Evolutionary conservation across 2,797 vertebrate genomes (phyloP), one percentile per base, ranked within the genome.

Genomic region (Glossophaga mutica): DNA sequence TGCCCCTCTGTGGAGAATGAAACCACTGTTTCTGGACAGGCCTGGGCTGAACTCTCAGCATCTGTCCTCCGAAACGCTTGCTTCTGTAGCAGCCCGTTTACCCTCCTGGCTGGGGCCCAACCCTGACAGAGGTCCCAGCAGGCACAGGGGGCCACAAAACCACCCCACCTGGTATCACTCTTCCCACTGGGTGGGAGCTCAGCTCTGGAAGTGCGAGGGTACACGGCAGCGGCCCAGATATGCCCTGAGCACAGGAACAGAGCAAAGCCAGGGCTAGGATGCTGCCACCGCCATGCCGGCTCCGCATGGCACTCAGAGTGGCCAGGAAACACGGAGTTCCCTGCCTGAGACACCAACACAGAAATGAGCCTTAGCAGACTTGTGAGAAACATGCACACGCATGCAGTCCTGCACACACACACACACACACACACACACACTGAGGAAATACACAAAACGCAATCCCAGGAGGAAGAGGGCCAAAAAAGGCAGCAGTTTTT

Each of bases 1-100:
- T 87, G 94, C 81, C 83, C 83, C 67, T 46, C 50, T 11, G 12
- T 19, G 37, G 68, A 96, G 86, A 96, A 97, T 95, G 85, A 87
- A 67, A 42, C 73, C 90, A 93, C 79, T 96, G 96, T 96, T 93
- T 70, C n/a, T 6, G 85, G 70, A 48, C 22, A 48, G 71, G 34
- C 67, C 48, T 57, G 1, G 9, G 79, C 87, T 77, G 2, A 77
- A 87, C 92, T 57, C 57, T 92, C 42, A 18, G 50, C 59, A 1
- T 87, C 76, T 88, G 48, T 57, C 42, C 37, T 37, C 34, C 0
- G 34, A 95, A 26, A 29, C 55, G 9, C 44, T 74, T 11, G 0
- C 46, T 55, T 74, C 42, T 57, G 44, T 50, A 76, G 34, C n/a
- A 74, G 39, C 34, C 32, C 0, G 3, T 59, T 44, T 22, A 22